phyloP scores from a whole-genome alignment of 2,797 vertebrate genomes.

The Crocidura indochinensis region DNA sequence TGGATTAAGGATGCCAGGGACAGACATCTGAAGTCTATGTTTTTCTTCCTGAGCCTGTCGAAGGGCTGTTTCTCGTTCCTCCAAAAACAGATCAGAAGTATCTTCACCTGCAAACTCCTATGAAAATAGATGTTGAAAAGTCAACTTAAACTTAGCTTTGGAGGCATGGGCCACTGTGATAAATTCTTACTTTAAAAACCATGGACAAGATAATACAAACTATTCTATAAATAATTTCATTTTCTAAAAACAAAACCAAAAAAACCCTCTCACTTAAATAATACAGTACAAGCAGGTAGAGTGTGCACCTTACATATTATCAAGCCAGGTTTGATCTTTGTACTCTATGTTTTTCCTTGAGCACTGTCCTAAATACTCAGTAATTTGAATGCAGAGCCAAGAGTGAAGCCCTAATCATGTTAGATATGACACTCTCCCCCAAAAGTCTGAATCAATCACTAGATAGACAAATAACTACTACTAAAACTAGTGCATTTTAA shows the following conservation, averaged over 20 bases:
- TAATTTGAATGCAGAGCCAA: too few relatives aligned
- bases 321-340: too few relatives aligned
- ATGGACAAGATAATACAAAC: neutral
- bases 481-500: too few relatives aligned
- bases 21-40: conserved; percentile 99
- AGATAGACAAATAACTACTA: neutral
- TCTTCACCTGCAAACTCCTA: conserved; percentile 99
- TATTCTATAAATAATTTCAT: neutral
- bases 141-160: neutral
- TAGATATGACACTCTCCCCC: too few relatives aligned
- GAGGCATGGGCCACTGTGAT: too few relatives aligned
- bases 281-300: too few relatives aligned
- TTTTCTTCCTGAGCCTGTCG: conserved; percentile 99
- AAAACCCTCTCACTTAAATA: too few relatives aligned
- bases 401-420: too few relatives aligned
- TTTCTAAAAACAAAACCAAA: too few relatives aligned
- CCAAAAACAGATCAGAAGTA: conserved; percentile 97
- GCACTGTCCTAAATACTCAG: neutral
- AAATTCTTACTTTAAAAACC: neutral
- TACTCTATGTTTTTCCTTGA: too few relatives aligned
- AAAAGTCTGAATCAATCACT: neutral
- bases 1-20: conserved; percentile 99
- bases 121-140: conserved; percentile 49
- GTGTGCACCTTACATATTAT: too few relatives aligned
- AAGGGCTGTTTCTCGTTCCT: conserved; percentile 97